Evolutionary conservation across 2,113 vertebrate genomes (phyloP), one percentile per base, ranked within the genome.

Genomic region (Leptobrachium leishanense): DNA sequence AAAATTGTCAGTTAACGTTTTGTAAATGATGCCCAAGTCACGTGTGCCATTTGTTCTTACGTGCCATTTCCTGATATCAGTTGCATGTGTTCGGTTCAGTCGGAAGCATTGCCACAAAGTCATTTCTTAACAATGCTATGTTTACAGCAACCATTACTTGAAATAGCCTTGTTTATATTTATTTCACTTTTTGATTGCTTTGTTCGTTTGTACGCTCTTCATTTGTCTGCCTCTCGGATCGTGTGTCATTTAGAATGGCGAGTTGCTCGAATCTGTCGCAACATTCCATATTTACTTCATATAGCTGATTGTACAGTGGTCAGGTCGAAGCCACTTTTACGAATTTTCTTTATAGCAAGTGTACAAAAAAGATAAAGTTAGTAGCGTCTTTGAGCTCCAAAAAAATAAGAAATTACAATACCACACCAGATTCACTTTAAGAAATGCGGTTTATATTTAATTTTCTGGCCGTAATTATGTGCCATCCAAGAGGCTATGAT

Each of bases 131-230:
- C 31, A 20, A 39, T 72, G 50, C 71, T 81, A 81, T 81, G 78
- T 81, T 81, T 81, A 81, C 78, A 81, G 54, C 78, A 68, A 64
- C 72, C 72, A 74, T 81, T 74, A 81, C 78, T 81, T 81, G 78
- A 81, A 81, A 72, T 68, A 73, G 70, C 65, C 10, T 74, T 81
- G 66, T 53, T 31, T 31, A 62, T 81, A 81, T 81, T 81, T 74
- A 81, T 81, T 74, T 79, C 74, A 68, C 68, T 81, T 74, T 73
- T 72, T 68, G 57, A 62, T 62, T 57, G 66, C 43, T 68, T 73
- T 74, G 71, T 81, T 68, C 50, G 54, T 81, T 41, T 68, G 59
- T 68, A 74, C 57, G 43, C 13, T 73, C 41, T 74, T 53, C 31
- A 71, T 74, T 67, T 64, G 57, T 72, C 71, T 62, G 54, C 50